phyloP scores from a whole-genome alignment of 2,113 vertebrate species.

The Notothenia rossii region DNA sequence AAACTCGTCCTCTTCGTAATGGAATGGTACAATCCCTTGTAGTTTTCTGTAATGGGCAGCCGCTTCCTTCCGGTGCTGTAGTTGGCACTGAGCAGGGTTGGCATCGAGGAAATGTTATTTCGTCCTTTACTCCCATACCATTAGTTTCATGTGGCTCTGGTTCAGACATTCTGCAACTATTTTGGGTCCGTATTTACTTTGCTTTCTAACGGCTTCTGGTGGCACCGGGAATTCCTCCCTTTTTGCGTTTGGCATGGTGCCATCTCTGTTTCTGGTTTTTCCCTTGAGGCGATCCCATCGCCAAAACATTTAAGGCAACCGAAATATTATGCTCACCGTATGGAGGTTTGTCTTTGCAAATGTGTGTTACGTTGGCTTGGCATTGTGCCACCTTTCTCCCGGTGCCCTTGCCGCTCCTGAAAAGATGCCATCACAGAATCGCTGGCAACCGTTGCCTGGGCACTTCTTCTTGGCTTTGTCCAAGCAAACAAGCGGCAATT shows the following conservation, averaged over 20 bases:
- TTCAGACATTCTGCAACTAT: slow-evolving; percentile 47
- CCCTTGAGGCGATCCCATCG: slow-evolving; percentile 70
- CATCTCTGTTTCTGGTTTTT: slow-evolving; percentile 64
- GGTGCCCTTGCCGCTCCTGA: slow-evolving; percentile 53
- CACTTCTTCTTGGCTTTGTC: slow-evolving; percentile 73
- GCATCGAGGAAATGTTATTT: slow-evolving; percentile 53
- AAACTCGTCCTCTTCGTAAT: slow-evolving; percentile 35
- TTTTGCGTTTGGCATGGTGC: slow-evolving; percentile 75
- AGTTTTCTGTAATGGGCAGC: slow-evolving; percentile 35
- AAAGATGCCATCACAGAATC: slow-evolving; percentile 74
- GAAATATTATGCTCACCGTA: slow-evolving; percentile 65
- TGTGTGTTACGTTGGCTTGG: slow-evolving; percentile 70
- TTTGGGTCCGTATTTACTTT: slow-evolving; percentile 30
- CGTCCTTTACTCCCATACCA: slow-evolving; percentile 9
- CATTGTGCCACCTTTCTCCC: slow-evolving; percentile 71
- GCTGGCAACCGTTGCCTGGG: slow-evolving; percentile 69
- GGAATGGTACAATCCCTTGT: slow-evolving; percentile 42
- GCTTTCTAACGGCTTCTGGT: slow-evolving; percentile 45
- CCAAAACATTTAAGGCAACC: slow-evolving; percentile 59
- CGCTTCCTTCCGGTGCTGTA: slow-evolving; percentile 42
- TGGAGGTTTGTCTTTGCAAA: slow-evolving; percentile 64
- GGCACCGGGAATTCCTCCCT: slow-evolving; percentile 32
- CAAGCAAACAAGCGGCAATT: slow-evolving; percentile 67
- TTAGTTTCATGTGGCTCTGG: slow-evolving; percentile 25
- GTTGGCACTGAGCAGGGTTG: slow-evolving; percentile 64